A percentile compares a stretch with the other conserved stretches of the same genome.
phyloP scores from a whole-genome alignment of 2,113 vertebrate species.

The Cairina moschata region DNA sequence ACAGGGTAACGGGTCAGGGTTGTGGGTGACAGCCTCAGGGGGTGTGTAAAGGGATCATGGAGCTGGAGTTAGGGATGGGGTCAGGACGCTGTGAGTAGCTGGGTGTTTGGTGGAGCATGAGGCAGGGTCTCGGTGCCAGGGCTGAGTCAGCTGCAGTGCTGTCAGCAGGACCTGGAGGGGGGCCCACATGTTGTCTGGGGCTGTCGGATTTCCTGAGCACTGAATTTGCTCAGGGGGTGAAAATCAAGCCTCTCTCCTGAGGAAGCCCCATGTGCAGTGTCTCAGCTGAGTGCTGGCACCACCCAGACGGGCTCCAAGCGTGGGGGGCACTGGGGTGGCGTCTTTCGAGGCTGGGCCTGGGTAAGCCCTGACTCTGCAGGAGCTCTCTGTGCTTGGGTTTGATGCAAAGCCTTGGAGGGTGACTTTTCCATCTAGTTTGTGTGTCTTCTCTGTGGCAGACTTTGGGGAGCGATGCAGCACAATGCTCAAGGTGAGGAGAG shows the following conservation, averaged over 20 bases:
- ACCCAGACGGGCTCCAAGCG: background rate
- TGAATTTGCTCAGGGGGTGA: background rate
- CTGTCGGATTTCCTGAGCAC: background rate
- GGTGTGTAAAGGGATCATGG: fast-evolving
- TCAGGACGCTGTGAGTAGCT: background rate
- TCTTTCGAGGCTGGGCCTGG: background rate
- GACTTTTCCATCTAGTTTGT: fast-evolving
- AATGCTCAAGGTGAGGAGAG: background rate
- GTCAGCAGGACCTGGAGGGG: background rate
- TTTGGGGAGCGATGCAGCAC: background rate
- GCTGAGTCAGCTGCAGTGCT: background rate
- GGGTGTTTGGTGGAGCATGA: background rate
- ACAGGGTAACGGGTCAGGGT: background rate
- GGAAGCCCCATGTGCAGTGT: background rate
- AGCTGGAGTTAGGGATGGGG: background rate
- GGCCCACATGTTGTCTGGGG: background rate
- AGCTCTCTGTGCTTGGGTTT: constrained; percentile 5
- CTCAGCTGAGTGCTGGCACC: background rate
- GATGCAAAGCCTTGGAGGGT: background rate
- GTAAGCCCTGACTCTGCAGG: constrained; percentile 16
- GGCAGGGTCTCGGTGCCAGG: background rate
- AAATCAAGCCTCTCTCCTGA: background rate
- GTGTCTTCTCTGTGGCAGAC: fast-evolving
- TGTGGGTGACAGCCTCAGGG: fast-evolving
- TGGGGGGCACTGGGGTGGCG: background rate